Percentiles rank a stretch among this genome's conserved stretches.
phyloP scores from a whole-genome alignment of 2,797 vertebrate genomes.

The Luscinia megarhynchos region DNA sequence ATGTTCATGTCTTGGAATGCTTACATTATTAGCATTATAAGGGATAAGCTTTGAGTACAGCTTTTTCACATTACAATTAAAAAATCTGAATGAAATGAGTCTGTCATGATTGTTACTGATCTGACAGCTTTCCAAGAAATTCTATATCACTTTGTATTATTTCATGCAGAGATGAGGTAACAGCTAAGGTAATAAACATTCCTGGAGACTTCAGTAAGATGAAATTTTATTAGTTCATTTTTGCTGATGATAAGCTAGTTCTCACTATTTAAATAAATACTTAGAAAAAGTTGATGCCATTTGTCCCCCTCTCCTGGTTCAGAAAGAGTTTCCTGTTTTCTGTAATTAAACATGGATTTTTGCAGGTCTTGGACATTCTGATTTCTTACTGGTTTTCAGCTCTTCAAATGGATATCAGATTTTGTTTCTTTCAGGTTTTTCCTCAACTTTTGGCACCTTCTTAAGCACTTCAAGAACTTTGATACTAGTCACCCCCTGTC shows the following conservation, averaged over 20 bases:
- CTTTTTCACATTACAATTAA: neutral
- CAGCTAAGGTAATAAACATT: neutral
- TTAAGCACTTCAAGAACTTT: neutral
- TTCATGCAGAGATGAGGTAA: neutral
- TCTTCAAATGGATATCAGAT: neutral
- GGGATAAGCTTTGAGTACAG: neutral
- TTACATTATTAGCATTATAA: neutral
- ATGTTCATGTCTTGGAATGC: neutral
- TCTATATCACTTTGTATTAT: neutral
- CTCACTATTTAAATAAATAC: neutral
- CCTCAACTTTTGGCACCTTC: neutral
- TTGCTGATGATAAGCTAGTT: neutral
- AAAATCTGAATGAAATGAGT: neutral
- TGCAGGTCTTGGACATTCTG: neutral
- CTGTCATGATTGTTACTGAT: neutral
- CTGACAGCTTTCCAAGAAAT: conserved; percentile 13
- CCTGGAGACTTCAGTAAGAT: neutral
- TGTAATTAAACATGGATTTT: conserved; percentile 27
- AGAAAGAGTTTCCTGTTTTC: neutral
- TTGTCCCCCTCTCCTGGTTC: neutral
- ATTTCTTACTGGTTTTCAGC: conserved; percentile 29
- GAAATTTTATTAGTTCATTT: neutral
- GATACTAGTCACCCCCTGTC: neutral
- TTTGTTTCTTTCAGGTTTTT: conserved; percentile 26
- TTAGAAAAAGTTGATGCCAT: accelerated